phyloP scores from a whole-genome alignment of 2,113 vertebrate genomes.

The Poeciliopsis retropinna region DNA sequence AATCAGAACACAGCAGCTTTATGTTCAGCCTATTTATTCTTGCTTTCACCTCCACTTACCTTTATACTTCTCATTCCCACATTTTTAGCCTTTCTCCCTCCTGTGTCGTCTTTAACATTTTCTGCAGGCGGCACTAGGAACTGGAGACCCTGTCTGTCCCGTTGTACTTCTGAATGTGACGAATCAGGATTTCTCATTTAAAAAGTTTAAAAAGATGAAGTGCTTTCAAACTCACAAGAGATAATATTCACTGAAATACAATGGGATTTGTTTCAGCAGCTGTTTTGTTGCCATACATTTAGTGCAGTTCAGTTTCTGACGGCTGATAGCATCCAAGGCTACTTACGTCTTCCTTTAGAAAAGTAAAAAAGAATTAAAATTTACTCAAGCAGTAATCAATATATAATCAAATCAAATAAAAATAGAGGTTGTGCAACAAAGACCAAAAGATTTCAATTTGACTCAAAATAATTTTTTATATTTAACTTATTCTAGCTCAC shows the following conservation, averaged over 20 bases:
- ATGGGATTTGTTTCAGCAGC: too few relatives aligned
- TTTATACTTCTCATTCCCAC: not conserved
- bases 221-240: not conserved
- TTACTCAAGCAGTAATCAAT: too few relatives aligned
- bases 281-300: too few relatives aligned
- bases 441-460: too few relatives aligned
- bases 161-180: not conserved
- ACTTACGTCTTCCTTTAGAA: too few relatives aligned
- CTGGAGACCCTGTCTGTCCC: not conserved
- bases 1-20: not conserved
- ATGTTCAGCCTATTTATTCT: not conserved
- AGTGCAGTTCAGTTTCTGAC: too few relatives aligned
- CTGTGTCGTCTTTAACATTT: not conserved
- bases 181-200: not conserved
- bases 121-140: not conserved
- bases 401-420: too few relatives aligned
- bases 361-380: too few relatives aligned
- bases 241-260: not conserved
- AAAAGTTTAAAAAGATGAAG: not conserved
- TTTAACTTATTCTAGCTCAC: too few relatives aligned
- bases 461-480: too few relatives aligned
- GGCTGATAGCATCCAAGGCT: too few relatives aligned
- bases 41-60: not conserved
- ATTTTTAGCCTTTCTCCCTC: not conserved
- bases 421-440: too few relatives aligned